Conservation (phyloP, 2,113 vertebrate genomes). For the Recurvirostra avosetta region DNA sequence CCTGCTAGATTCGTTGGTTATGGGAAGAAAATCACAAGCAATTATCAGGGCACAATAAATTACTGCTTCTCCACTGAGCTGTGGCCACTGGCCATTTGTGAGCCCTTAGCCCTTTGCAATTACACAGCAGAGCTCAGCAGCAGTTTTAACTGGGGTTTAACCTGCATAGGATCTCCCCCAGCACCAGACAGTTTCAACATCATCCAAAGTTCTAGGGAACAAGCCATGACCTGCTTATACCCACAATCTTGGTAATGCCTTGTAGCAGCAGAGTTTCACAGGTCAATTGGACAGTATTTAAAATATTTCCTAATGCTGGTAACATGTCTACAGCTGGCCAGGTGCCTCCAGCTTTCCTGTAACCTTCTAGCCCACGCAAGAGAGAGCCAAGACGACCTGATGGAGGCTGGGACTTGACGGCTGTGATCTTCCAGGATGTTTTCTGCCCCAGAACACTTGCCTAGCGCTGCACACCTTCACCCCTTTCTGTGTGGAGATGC, state of each 20-base stretch:
- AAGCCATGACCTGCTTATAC: neutral
- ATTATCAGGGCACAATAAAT: neutral
- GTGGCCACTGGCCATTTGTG: neutral
- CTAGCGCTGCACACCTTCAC: neutral
- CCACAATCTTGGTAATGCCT: neutral
- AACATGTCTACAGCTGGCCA: neutral
- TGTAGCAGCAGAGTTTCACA: neutral
- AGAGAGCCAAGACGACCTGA: neutral
- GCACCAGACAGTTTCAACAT: neutral
- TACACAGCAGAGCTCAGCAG: neutral
- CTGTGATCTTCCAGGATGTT: neutral
- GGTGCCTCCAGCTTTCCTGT: conserved; percentile 16
- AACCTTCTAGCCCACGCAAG: neutral
- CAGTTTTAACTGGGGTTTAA: neutral
- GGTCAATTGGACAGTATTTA: neutral
- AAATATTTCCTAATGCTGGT: conserved; percentile 16
- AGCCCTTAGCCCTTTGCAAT: neutral
- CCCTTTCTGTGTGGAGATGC: neutral
- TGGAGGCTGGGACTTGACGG: neutral
- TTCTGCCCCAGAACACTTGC: neutral
- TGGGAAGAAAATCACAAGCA: neutral
- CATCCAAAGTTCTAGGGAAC: neutral
- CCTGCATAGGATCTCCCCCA: neutral
- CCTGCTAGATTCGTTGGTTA: neutral
- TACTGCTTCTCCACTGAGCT: neutral